Percentiles rank a stretch among this genome's conserved stretches.
These are phyloP conservation scores for Coenonympha glycerion DNA, from an alignment of 2,888 invertebrate genomes.

Conservation along the genomic window DNA sequence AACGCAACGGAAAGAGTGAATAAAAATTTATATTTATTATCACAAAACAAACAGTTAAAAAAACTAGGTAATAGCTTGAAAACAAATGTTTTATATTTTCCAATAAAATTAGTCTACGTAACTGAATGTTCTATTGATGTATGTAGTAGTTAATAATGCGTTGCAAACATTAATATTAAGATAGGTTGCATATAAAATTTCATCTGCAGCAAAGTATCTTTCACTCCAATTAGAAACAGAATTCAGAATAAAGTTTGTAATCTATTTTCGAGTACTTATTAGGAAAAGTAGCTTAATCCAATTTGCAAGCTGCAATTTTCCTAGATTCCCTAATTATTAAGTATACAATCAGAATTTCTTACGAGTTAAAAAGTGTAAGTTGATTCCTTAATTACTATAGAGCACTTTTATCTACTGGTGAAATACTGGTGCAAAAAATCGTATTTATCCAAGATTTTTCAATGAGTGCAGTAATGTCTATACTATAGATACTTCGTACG, in stretches of 20 bases:
- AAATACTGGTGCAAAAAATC: too few species aligned
- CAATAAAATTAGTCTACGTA: not conserved
- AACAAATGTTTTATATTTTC: not conserved
- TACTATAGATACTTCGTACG: too few species aligned
- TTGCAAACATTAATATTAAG: not conserved
- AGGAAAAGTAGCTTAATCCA: not conserved
- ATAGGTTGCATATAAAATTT: not conserved
- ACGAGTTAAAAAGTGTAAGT: too few species aligned
- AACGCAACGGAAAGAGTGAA: slow-evolving; percentile 11
- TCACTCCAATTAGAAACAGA: not conserved
- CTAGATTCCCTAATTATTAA: too few species aligned
- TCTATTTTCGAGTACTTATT: not conserved
- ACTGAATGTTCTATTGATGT: not conserved
- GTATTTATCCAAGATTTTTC: too few species aligned
- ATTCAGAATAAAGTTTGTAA: too few species aligned
- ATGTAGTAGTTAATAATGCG: too few species aligned
- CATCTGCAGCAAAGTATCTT: not conserved
- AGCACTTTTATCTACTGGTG: too few species aligned
- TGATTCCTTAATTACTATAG: too few species aligned
- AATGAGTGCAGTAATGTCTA: too few species aligned
- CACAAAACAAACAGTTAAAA: slow-evolving; percentile 9
- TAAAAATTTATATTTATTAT: slow-evolving; percentile 11
- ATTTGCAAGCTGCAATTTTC: too few species aligned
- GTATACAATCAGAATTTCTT: too few species aligned
- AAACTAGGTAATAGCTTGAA: not conserved